Percentiles rank a stretch among this genome's conserved stretches.
Evolutionary conservation across 2,113 vertebrate species (phyloP).

Genomic region (Paracanthobrama guichenoti): DNA sequence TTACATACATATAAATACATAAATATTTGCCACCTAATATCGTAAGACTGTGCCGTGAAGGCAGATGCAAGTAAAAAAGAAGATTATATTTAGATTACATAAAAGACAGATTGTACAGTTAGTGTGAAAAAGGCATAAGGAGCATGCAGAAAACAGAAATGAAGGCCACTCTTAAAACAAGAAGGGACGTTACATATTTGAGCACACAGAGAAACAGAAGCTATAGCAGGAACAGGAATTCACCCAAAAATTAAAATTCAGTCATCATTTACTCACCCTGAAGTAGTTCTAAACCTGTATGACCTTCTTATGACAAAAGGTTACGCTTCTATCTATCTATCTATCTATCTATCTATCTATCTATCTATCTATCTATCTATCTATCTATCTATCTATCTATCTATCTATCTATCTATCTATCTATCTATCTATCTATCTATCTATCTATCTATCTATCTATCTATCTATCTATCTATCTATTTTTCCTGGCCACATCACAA

Average conservation of each 20-base stretch:
- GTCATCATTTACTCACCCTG: not conserved
- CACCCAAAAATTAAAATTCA: not conserved
- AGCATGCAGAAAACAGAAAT: conserved; percentile 14
- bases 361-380: accelerated
- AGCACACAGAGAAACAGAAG: not conserved
- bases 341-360: too few species aligned
- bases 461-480: too few species aligned
- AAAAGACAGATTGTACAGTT: not conserved
- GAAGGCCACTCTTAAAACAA: conserved; percentile 12
- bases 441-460: too few species aligned
- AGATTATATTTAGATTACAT: not conserved
- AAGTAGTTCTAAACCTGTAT: not conserved
- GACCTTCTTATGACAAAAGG: not conserved
- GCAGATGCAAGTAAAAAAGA: not conserved
- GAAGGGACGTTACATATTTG: not conserved
- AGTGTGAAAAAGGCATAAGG: not conserved
- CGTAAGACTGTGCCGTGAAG: conserved; percentile 7
- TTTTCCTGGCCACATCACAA: too few species aligned
- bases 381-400: too few species aligned
- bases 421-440: too few species aligned
- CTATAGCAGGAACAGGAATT: not conserved
- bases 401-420: accelerated
- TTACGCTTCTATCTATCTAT: too few species aligned
- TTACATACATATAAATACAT: not conserved
- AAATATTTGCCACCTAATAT: conserved; percentile 37